Evolutionary conservation across 2,113 vertebrate genomes (phyloP), one percentile per base, ranked within the genome.

Genomic region (Heloderma charlesbogerti): DNA sequence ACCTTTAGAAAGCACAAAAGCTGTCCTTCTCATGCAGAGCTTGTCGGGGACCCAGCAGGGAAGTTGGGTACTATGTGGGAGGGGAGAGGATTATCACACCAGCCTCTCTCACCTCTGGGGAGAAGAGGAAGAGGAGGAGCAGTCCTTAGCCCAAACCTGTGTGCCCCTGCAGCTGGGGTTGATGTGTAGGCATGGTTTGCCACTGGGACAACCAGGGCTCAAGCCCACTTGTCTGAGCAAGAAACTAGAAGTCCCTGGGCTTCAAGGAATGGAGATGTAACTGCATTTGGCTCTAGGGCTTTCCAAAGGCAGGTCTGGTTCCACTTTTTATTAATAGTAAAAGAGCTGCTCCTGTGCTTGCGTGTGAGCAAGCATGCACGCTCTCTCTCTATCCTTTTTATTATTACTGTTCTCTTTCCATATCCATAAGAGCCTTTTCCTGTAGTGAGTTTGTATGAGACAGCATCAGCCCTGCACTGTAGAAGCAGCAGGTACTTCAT

Each of bases 241-340:
- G 54, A 63, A 9, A 22, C 54, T 45, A 27, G 72, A 75, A 22
- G 45, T 57, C 27, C 8, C 79, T 0, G 27, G 18, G 54, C 12
- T 66, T 57, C 9, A 27, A 27, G 51, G 37, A 22, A 25, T 18
- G 2, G 69, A 74, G 81, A 74, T 4, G 51, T 45, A 51, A 37
- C 25, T 31, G 29, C 15, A 6, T 31, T 0, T 66, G 22, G 78
- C 87, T 12, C 1, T 0, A 31, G 34, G 3, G 67, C 0, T 0
- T 75, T 60, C 48, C 16, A 1, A 2, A 48, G 79, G 54, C 15
- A 10, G 9, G 16, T n/a, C 45, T 37, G 16, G 29, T 60, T 37
- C 67, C 48, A 72, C n/a, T 37, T 43, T 40, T 1, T 54, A 37
- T 69, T 48, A 54, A 87, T 29, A 43, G n/a, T 83, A 25, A 40